These are phyloP conservation scores for Oryzias woworae DNA, from an alignment of 2,113 vertebrate species.

Conservation along the genomic window DNA sequence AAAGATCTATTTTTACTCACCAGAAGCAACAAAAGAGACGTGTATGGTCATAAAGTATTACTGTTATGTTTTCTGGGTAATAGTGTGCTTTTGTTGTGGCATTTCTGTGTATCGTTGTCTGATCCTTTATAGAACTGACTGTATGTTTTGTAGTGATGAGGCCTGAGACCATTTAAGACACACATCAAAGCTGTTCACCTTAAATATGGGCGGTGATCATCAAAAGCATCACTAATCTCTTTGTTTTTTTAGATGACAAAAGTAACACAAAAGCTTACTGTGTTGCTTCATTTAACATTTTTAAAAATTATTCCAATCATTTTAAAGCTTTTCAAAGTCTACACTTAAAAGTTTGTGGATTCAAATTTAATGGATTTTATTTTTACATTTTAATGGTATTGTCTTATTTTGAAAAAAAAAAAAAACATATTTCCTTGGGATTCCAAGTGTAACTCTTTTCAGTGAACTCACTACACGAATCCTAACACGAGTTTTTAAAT, in stretches of 20 bases:
- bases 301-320: neutral
- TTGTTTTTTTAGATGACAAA: neutral
- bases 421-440: neutral
- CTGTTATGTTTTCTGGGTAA: slow-evolving; percentile 56
- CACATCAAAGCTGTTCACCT: slow-evolving; percentile 1
- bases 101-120: slow-evolving; percentile 61
- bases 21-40: slow-evolving; percentile 24
- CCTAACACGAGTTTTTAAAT: slow-evolving; percentile 7
- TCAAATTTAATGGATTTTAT: too few relatives aligned
- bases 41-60: slow-evolving; percentile 33
- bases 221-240: neutral
- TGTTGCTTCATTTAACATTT: slow-evolving; percentile 10
- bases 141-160: slow-evolving; percentile 57
- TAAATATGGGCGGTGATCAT: neutral
- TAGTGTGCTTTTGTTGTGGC: slow-evolving; percentile 69
- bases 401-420: slow-evolving; percentile 3
- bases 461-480: neutral
- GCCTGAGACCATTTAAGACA: slow-evolving; percentile 42
- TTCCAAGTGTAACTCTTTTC: neutral
- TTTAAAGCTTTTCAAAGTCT: neutral
- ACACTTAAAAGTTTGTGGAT: too few relatives aligned
- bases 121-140: slow-evolving; percentile 37
- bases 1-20: slow-evolving; percentile 68
- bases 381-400: too few relatives aligned
- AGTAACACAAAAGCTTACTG: slow-evolving; percentile 32